A percentile compares a stretch with the other conserved stretches of the same genome.
phyloP scores from a whole-genome alignment of 2,888 invertebrate genomes.

The Amiota minor region DNA sequence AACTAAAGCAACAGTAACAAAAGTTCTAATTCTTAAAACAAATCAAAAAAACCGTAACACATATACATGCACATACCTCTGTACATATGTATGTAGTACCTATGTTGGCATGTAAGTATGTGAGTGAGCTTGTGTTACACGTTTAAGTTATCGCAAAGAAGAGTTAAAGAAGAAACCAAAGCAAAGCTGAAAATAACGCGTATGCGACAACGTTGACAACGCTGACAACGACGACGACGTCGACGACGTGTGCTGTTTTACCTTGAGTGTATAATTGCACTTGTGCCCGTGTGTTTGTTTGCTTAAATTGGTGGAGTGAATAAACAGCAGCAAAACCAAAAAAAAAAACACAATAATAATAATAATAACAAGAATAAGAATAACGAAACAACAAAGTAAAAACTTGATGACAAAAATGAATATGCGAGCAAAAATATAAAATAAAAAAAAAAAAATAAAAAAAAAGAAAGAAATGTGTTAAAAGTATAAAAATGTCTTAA shows the following conservation, averaged over 20 bases:
- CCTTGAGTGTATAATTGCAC: constrained; percentile 48
- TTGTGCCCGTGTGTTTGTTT: no score
- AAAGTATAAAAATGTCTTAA: constrained; percentile 23
- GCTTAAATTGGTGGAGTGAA: constrained; percentile 39
- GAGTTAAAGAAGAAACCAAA: not conserved
- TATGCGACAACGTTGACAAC: constrained; percentile 41
- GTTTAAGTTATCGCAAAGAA: constrained; percentile 33
- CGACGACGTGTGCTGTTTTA: constrained; percentile 49
- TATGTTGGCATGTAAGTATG: constrained; percentile 20
- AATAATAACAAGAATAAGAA: not conserved
- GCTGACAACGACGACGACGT: constrained; percentile 31
- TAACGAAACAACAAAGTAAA: constrained; percentile 5
- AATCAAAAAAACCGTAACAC: constrained; percentile 15
- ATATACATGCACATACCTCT: not conserved
- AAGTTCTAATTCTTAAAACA: constrained; percentile 10
- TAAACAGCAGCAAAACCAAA: constrained; percentile 12
- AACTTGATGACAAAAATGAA: not conserved
- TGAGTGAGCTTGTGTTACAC: constrained; percentile 12
- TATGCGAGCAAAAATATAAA: constrained; percentile 24
- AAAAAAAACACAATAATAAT: constrained; percentile 16
- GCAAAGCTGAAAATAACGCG: constrained; percentile 31
- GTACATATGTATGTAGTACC: not conserved
- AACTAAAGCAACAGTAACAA: not conserved
- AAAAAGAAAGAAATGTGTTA: not conserved
- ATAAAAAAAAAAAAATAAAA: not conserved